Evolutionary conservation across 2,888 invertebrate genomes (phyloP).

Genomic region (Drosophila ustulata): DNA sequence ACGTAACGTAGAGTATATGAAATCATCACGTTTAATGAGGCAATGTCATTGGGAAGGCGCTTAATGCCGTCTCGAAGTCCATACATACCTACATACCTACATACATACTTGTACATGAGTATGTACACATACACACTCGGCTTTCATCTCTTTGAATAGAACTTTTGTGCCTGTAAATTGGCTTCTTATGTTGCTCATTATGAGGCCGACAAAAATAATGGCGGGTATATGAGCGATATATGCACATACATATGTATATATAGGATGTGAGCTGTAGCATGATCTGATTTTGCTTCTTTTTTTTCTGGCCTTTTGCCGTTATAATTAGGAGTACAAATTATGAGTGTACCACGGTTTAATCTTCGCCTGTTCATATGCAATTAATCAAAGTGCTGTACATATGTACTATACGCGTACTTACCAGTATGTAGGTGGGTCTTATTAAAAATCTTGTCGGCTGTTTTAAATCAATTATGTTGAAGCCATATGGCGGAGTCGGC

Average conservation of each 20-base stretch:
- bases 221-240: not conserved
- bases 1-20: constrained; percentile 3
- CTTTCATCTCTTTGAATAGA: constrained; percentile 47
- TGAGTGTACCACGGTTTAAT: constrained; percentile 21
- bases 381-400: constrained; percentile 30
- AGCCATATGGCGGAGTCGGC: not conserved
- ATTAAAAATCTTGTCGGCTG: constrained; percentile 19
- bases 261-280: constrained; percentile 1
- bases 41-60: constrained; percentile 35
- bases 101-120: not conserved
- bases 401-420: not conserved
- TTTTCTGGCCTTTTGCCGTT: constrained; percentile 27
- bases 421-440: not conserved
- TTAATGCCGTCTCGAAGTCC: constrained; percentile 26
- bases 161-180: constrained; percentile 51
- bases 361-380: constrained; percentile 16
- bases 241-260: not conserved
- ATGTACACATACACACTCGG: not conserved
- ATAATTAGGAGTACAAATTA: constrained; percentile 38
- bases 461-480: constrained; percentile 42
- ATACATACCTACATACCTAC: not conserved
- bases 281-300: constrained; percentile 3
- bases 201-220: constrained; percentile 30
- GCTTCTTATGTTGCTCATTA: constrained; percentile 52
- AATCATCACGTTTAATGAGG: constrained; percentile 42